Evolutionary conservation across 2,888 invertebrate genomes (phyloP).

Genomic region (Torymus auratus): DNA sequence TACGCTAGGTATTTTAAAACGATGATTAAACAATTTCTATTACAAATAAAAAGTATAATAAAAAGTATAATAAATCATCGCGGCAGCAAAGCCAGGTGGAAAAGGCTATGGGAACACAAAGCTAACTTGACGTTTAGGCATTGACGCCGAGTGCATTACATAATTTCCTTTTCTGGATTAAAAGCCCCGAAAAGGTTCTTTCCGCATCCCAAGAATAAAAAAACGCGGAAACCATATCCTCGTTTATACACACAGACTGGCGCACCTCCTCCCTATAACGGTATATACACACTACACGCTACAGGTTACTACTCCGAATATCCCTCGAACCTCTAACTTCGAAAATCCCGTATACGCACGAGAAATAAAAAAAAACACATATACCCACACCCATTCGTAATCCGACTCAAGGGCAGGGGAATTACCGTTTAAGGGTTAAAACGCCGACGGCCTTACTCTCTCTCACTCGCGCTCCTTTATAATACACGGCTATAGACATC

Average conservation of each 20-base stretch:
- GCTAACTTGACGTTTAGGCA: background rate
- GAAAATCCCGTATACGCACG: background rate
- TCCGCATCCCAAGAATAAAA: background rate
- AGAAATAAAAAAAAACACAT: background rate
- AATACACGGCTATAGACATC: slow-evolving; percentile 34
- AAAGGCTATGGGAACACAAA: too few relatives aligned
- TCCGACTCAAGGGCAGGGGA: slow-evolving; percentile 44
- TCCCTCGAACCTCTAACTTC: slow-evolving; percentile 38
- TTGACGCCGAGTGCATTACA: slow-evolving; percentile 33
- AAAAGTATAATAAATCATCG: too few relatives aligned
- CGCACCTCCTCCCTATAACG: slow-evolving; percentile 24
- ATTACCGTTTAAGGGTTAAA: slow-evolving; percentile 58
- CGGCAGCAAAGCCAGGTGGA: too few relatives aligned
- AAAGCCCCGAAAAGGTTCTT: slow-evolving; percentile 6
- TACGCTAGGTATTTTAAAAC: too few relatives aligned
- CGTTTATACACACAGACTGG: background rate
- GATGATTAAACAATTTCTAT: background rate
- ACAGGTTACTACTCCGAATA: background rate
- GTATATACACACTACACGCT: slow-evolving; percentile 40
- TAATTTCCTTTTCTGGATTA: slow-evolving; percentile 43
- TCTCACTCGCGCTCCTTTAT: background rate
- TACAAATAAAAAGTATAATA: background rate
- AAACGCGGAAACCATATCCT: slow-evolving; percentile 19
- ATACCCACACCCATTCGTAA: slow-evolving; percentile 30
- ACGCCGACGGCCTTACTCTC: background rate